Conservation (phyloP, 1,140 invertebrate species). For the Thaumetopoea pityocampa region DNA sequence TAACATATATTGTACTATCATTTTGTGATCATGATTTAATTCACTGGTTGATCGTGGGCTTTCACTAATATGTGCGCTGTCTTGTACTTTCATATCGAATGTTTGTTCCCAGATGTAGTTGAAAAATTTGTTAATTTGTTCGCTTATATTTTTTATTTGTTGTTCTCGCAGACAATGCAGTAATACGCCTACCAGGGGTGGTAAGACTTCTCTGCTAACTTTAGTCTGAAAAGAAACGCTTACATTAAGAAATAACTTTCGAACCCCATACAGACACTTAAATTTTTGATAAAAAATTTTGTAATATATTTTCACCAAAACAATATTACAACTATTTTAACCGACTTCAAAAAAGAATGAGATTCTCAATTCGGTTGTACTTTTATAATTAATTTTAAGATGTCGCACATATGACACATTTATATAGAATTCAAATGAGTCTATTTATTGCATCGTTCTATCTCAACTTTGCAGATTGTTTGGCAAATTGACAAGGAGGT, state of each 20-base stretch:
- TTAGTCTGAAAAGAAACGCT: constrained; percentile 37
- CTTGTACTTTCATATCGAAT: constrained; percentile 31
- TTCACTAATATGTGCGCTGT: constrained; percentile 20
- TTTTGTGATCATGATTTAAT: constrained; percentile 42
- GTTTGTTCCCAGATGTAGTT: constrained; percentile 44
- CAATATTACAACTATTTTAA: too few species aligned
- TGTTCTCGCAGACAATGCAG: constrained; percentile 38
- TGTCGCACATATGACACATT: too few species aligned
- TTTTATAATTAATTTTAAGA: too few species aligned
- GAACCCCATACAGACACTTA: too few species aligned
- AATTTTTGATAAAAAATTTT: too few species aligned
- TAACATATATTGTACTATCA: constrained; percentile 50
- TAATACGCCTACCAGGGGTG: constrained; percentile 51
- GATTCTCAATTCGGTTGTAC: too few species aligned
- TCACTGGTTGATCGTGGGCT: constrained; percentile 10
- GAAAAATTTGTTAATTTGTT: constrained; percentile 54
- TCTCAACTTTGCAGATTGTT: too few species aligned
- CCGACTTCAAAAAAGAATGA: too few species aligned
- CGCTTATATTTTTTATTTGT: constrained; percentile 31
- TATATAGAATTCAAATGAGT: too few species aligned
- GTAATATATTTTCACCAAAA: too few species aligned
- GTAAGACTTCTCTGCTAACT: constrained; percentile 48
- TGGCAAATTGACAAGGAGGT: too few species aligned
- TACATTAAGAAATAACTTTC: not conserved
- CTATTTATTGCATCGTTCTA: too few species aligned